A percentile compares a stretch with the other conserved stretches of the same genome.
phyloP scores from a whole-genome alignment of 1,140 invertebrate species.

The Gyrodactylus bullatarudis region DNA sequence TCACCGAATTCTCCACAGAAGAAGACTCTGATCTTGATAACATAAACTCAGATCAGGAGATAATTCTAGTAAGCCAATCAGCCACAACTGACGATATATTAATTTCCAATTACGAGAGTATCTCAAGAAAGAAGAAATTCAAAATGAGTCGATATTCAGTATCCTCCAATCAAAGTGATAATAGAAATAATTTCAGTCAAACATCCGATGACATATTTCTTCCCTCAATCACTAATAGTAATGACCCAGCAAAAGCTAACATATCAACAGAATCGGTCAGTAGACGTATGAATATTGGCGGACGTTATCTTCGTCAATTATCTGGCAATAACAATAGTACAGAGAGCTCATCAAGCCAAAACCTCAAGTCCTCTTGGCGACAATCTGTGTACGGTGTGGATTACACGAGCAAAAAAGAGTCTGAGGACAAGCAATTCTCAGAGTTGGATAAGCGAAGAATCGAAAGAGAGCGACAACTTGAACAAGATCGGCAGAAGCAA shows the following conservation, averaged over 20 bases:
- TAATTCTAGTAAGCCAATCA: not conserved
- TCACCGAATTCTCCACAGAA: not conserved
- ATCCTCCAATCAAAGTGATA: not conserved
- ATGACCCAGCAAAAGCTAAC: not conserved
- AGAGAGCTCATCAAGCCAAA: not conserved
- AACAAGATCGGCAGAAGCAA: not conserved
- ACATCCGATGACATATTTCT: constrained; percentile 2
- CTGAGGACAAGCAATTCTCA: not conserved
- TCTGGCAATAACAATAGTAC: not conserved
- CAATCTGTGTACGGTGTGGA: not conserved
- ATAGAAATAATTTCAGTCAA: not conserved
- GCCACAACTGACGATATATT: not conserved
- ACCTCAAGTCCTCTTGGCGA: not conserved
- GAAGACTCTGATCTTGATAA: not conserved
- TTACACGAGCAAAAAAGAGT: not conserved
- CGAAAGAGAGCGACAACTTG: not conserved
- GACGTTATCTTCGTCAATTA: not conserved
- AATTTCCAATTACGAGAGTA: not conserved
- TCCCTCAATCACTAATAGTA: not conserved
- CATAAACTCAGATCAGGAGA: not conserved
- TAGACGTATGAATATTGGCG: not conserved
- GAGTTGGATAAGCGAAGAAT: not conserved
- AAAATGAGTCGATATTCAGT: not conserved
- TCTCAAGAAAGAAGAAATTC: not conserved
- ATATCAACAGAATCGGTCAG: not conserved